These are phyloP conservation scores for Cyprinodon tularosa DNA, from an alignment of 2,113 vertebrate genomes.

Conservation along the genomic window DNA sequence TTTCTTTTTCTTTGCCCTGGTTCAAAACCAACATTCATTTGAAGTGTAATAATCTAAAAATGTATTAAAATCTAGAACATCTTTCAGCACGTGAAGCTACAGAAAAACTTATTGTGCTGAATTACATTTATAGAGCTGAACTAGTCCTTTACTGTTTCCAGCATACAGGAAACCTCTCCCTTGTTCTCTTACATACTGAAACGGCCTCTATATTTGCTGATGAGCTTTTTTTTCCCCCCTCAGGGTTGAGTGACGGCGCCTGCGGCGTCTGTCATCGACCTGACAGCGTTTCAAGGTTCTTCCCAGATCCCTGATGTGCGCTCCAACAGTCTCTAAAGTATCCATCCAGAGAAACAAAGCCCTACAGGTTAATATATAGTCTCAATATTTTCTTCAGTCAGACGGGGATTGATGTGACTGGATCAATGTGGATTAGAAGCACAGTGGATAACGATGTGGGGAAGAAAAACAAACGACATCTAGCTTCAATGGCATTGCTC, in stretches of 20 bases:
- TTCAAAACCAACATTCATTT: background rate
- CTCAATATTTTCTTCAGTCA: slow-evolving; percentile 54
- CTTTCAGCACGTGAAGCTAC: background rate
- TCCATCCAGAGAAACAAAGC: slow-evolving; percentile 43
- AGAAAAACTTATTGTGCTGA: background rate
- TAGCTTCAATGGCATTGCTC: background rate
- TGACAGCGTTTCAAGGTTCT: slow-evolving; percentile 55
- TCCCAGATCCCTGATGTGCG: slow-evolving; percentile 43
- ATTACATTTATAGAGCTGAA: slow-evolving; percentile 7
- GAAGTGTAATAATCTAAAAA: background rate
- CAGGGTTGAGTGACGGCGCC: slow-evolving; percentile 49
- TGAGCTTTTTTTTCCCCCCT: slow-evolving; percentile 26
- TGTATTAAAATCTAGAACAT: background rate
- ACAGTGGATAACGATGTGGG: slow-evolving; percentile 39
- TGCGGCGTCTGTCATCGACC: slow-evolving; percentile 50
- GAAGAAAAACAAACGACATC: background rate
- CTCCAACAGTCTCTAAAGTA: slow-evolving; percentile 30
- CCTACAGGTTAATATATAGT: slow-evolving; percentile 47
- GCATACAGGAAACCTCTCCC: slow-evolving; percentile 8
- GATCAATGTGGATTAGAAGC: slow-evolving; percentile 55
- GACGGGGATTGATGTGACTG: slow-evolving; percentile 41
- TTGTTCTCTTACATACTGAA: slow-evolving; percentile 16
- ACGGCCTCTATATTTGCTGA: slow-evolving; percentile 52
- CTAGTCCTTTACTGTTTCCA: slow-evolving; percentile 2
- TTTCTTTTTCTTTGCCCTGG: background rate